phyloP scores from a whole-genome alignment of 2,797 vertebrate species.

The Aeoliscus strigatus region DNA sequence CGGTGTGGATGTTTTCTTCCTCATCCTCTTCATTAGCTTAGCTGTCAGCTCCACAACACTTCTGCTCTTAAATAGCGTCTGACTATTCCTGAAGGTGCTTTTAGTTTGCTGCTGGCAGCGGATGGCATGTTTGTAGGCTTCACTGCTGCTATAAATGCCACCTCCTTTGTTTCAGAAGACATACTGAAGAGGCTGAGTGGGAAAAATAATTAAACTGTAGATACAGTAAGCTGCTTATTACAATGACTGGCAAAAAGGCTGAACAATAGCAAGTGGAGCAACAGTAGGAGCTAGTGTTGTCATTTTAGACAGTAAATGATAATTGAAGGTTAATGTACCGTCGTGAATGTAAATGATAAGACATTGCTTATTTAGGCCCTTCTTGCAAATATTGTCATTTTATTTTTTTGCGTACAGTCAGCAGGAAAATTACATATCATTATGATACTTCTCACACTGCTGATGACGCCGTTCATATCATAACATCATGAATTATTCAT shows the following conservation, averaged over 20 bases:
- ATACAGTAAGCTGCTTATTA: slow-evolving; percentile 41
- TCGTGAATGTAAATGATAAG: slow-evolving; percentile 12
- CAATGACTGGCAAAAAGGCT: slow-evolving; percentile 43
- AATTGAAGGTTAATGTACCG: slow-evolving; percentile 6
- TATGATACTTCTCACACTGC: background rate
- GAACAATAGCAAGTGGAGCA: too few species aligned
- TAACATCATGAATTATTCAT: too few species aligned
- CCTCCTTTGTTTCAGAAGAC: slow-evolving; percentile 49
- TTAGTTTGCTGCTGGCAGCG: slow-evolving; percentile 43
- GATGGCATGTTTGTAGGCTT: slow-evolving; percentile 26
- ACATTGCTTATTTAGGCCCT: too few species aligned
- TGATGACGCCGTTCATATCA: background rate
- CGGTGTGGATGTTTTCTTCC: slow-evolving; percentile 41
- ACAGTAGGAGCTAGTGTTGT: slow-evolving; percentile 12
- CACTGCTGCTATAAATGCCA: slow-evolving; percentile 32
- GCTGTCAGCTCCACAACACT: slow-evolving; percentile 46
- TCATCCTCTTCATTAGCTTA: slow-evolving; percentile 59
- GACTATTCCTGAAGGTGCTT: slow-evolving; percentile 62
- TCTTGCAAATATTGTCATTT: too few species aligned
- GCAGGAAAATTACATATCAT: too few species aligned
- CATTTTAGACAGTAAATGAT: slow-evolving; percentile 23
- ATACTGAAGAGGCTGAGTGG: slow-evolving; percentile 31
- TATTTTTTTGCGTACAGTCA: too few species aligned
- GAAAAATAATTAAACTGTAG: slow-evolving; percentile 41
- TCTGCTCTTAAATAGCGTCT: slow-evolving; percentile 47